Conservation (phyloP, 2,113 vertebrate genomes). For the Tinamus guttatus region DNA sequence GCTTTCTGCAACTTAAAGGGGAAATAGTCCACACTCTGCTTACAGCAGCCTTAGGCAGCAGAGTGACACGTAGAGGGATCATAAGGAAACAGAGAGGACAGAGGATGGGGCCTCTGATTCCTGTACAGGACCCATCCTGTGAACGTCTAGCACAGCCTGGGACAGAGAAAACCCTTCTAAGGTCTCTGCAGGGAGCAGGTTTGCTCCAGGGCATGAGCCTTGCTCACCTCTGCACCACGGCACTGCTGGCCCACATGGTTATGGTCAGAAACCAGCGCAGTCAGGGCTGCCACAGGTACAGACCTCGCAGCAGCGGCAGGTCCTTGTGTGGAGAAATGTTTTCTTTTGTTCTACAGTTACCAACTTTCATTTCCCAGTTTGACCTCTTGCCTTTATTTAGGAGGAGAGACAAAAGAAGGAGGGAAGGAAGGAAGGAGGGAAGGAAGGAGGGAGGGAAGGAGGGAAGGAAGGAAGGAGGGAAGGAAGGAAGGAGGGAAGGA, state of each 20-base stretch:
- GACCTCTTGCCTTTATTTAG: background rate
- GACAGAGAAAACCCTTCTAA: background rate
- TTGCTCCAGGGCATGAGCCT: background rate
- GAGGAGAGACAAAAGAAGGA: background rate
- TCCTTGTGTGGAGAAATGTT: accelerated
- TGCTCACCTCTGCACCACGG: no score
- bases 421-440: no score
- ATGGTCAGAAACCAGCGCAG: background rate
- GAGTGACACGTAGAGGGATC: accelerated
- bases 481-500: no score
- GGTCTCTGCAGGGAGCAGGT: background rate
- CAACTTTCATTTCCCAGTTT: background rate
- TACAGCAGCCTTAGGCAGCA: accelerated
- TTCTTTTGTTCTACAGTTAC: background rate
- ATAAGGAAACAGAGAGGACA: accelerated
- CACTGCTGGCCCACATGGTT: background rate
- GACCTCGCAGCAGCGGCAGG: background rate
- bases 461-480: no score
- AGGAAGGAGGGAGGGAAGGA: no score
- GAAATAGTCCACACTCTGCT: background rate
- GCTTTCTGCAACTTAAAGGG: background rate
- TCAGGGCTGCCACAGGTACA: accelerated
- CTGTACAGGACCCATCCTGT: accelerated
- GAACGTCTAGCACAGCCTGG: background rate
- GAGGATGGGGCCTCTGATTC: background rate